A percentile compares a stretch with the other conserved stretches of the same genome.
Conservation (phyloP, 2,113 vertebrate genomes). For the Uria lomvia region DNA sequence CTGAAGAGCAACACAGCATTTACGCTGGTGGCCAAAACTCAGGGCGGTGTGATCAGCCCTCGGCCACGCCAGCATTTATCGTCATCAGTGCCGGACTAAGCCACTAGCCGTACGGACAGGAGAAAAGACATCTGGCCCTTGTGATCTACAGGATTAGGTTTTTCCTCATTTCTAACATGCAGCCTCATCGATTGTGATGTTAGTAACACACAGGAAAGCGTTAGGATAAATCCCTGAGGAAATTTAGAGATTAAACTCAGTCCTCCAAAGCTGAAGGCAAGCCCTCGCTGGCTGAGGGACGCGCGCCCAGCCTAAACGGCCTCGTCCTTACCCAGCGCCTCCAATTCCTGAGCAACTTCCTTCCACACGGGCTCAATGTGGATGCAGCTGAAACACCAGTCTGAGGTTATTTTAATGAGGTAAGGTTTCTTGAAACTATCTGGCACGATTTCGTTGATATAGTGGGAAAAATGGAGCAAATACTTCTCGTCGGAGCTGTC, state of each 20-base stretch:
- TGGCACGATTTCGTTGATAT: constrained; percentile 86
- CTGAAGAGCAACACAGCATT: not conserved
- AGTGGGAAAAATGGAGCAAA: constrained; percentile 88
- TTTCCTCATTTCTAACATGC: not conserved
- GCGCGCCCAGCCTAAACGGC: fast-evolving
- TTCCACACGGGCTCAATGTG: constrained; percentile 97
- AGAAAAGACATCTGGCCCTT: not conserved
- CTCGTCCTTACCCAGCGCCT: constrained; percentile 79
- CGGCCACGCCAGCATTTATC: fast-evolving
- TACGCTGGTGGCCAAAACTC: not conserved
- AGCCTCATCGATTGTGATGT: fast-evolving
- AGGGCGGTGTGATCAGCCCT: fast-evolving
- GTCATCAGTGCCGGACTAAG: fast-evolving
- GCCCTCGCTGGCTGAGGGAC: fast-evolving
- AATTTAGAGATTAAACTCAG: not conserved
- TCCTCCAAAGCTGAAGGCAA: not conserved
- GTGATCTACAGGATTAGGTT: fast-evolving
- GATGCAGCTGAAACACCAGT: constrained; percentile 98
- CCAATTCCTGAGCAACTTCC: constrained; percentile 90
- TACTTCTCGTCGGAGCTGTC: constrained; percentile 88
- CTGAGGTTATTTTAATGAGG: constrained; percentile 95
- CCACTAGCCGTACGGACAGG: fast-evolving
- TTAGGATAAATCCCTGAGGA: not conserved
- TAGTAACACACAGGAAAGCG: fast-evolving
- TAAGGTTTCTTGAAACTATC: constrained; percentile 92